These are phyloP conservation scores for Tichodroma muraria DNA, from an alignment of 2,113 vertebrate species.

Conservation along the genomic window DNA sequence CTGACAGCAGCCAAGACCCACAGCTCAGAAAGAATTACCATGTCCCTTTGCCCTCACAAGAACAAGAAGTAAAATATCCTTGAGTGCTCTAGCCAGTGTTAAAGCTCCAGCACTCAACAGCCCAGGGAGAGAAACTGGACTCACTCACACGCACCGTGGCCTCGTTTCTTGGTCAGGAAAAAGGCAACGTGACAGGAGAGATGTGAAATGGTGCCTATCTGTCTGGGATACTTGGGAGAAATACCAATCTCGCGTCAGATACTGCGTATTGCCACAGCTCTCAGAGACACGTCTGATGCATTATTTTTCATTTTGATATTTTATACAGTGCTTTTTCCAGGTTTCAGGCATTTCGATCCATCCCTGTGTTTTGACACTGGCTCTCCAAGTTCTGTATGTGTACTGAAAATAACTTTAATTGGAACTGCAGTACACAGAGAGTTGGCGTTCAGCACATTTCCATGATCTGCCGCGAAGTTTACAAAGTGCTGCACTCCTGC, in stretches of 20 bases:
- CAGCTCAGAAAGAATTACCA: not conserved
- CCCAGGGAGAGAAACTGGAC: not conserved
- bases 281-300: rapidly evolving
- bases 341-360: not conserved
- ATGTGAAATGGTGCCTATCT: not conserved
- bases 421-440: not conserved
- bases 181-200: not conserved
- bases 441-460: not conserved
- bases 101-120: not conserved
- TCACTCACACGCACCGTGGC: rapidly evolving
- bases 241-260: not conserved
- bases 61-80: not conserved
- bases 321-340: not conserved
- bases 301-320: not conserved
- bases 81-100: not conserved
- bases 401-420: not conserved
- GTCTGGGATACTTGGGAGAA: not conserved
- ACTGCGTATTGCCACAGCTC: not conserved
- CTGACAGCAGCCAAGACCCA: not conserved
- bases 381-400: not conserved
- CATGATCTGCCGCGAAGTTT: not conserved
- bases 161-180: not conserved
- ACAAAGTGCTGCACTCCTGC: not conserved
- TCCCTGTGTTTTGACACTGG: not conserved
- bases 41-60: not conserved